Base-by-base conservation (phyloP, 2,113 vertebrate genomes). In the Castor canadensis region DNA sequence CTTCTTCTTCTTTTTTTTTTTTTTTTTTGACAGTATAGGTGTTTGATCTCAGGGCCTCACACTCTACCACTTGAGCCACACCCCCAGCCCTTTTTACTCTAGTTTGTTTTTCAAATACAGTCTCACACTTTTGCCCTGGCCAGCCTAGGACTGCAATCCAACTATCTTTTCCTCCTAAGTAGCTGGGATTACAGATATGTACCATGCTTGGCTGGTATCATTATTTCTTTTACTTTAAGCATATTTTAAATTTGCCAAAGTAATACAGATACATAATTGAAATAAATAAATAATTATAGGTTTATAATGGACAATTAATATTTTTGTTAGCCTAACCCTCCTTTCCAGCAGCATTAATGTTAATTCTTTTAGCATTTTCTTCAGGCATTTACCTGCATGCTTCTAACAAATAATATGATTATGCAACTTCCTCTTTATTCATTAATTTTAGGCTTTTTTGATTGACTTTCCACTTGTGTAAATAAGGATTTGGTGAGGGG, bases 351-450 rank as follows among this genome's bases (percentile, higher is more conserved):
- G 56, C 47, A 79, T 49, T 43, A 6, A 35, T 79, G 95, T 92
- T 94, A 92, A 43, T 82, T 96, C 88, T 79, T 82, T 82, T 19
- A 91, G 66, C 60, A 22, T 15, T 94, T 92, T 87, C 72, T 94
- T 94, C 30, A 35, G 62, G 88, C 54, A 83, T 71, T 79, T 92
- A 88, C 40, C 47, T 72, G 62, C 82, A 71, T 20, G 73, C 69
- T 91, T 92, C 45, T 95, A 94, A 92, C 24, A 93, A 86, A 88
- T 90, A 94, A 92, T 86, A 95, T 80, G 40, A 92, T 87, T 54
- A 91, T 66, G 72, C 35, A 82, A 71, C 87, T 91, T 81, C 75
- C 83, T 95, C 35, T 86, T 49, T 24, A 95, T 80, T 92, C 43
- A 77, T 96, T 93, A 72, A 89, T 83, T 92, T 92, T 72, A 77